Base-by-base conservation (phyloP, 1,140 invertebrate genomes). In the Cephus cinctus region DNA sequence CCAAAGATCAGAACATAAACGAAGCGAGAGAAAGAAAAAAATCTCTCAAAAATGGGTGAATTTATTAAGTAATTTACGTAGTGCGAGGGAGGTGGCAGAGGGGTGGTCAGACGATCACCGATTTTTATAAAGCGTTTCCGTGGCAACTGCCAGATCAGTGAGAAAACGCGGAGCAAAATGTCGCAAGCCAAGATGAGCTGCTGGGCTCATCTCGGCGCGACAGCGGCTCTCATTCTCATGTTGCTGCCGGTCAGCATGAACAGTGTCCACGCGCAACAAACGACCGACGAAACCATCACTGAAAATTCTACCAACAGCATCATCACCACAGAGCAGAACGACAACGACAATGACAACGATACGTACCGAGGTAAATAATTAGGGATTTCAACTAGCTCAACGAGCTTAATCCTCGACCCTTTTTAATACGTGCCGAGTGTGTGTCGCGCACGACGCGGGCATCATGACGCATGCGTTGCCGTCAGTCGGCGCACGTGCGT, bases 151-250 rank as follows among this genome's bases (percentile, higher is more conserved):
- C n/a, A n/a, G n/a, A n/a, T n/a, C n/a, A n/a, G n/a, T n/a, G n/a
- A n/a, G n/a, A n/a, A n/a, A n/a, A n/a, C n/a, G n/a, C n/a, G n/a
- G 51, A 52, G 39, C 57, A 64, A 60, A 56, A 73, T 73, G 67
- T 65, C 59, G 60, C 57, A 57, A 59, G 49, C 55, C 59, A 72
- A 53, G 59, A 64, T 56, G 47, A 45, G 25, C 58, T 63, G 57
- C 51, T 63, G 48, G 54, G 59, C 65, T 59, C 63, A 69, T 62
- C 39, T 47, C 1, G 47, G 44, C 18, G 41, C 21, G 8, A 15
- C 59, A 55, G 58, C 57, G 54, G 60, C 57, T 40, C 50, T 69
- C 58, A 57, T 61, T n/a, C 32, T 66, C 5, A 27, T 57, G 27
- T 44, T 67, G 23, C 48, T 69, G 45, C 34, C 61, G 47, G 50